phyloP scores from a whole-genome alignment of 2,797 vertebrate species.

The Crax fasciolata region DNA sequence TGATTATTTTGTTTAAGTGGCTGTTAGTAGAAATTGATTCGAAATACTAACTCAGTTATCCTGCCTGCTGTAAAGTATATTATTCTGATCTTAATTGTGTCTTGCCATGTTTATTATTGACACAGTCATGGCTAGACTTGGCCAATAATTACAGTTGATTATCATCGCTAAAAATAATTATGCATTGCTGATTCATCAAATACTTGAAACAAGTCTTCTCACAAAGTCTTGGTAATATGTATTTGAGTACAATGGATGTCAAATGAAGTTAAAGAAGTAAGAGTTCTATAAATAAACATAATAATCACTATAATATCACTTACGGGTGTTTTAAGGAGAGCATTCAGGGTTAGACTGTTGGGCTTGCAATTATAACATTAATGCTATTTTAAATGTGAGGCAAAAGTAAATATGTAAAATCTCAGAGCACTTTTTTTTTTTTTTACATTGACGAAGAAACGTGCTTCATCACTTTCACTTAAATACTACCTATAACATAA shows the following conservation, averaged over 20 bases:
- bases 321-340: not conserved
- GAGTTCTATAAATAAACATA: not conserved
- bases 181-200: not conserved
- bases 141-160: constrained; percentile 8
- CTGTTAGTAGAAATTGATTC: constrained; percentile 57
- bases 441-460: not conserved
- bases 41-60: not conserved
- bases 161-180: not conserved
- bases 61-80: not conserved
- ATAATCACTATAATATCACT: not conserved
- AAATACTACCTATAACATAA: not conserved
- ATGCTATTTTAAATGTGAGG: not conserved
- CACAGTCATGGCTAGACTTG: not conserved
- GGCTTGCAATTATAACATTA: not conserved
- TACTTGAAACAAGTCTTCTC: not conserved
- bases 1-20: constrained; percentile 26
- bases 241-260: not conserved
- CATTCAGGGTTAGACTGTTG: not conserved
- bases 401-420: not conserved
- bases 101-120: not conserved
- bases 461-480: not conserved
- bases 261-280: not conserved
- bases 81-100: constrained; percentile 1
- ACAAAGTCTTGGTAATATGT: not conserved
- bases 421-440: not conserved